Percentiles rank a stretch among this genome's conserved stretches.
Evolutionary conservation across 2,888 invertebrate genomes (phyloP).

Genomic region (Platycheirus albimanus): DNA sequence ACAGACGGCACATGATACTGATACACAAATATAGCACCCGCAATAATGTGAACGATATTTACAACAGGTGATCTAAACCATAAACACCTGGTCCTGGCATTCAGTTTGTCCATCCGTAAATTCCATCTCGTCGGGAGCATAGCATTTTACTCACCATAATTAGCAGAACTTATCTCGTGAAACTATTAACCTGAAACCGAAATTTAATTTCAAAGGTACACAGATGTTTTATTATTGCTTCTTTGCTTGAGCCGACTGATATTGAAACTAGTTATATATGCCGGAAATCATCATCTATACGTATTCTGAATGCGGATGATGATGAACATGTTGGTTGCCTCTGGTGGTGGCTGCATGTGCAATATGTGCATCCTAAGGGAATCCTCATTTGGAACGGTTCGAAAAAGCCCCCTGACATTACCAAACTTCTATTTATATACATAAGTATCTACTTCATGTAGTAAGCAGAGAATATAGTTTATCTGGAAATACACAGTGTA

Average conservation of each 20-base stretch:
- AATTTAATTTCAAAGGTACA: slow-evolving; percentile 50
- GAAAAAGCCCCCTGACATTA: slow-evolving; percentile 20
- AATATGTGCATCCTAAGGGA: slow-evolving; percentile 19
- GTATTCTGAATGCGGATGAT: slow-evolving; percentile 18
- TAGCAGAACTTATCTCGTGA: slow-evolving; percentile 55
- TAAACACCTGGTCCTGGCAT: slow-evolving; percentile 2
- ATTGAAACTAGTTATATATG: slow-evolving; percentile 12
- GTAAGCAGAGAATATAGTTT: too few relatives aligned
- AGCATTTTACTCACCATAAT: slow-evolving; percentile 13
- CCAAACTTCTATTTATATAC: neutral
- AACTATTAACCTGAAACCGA: slow-evolving; percentile 53
- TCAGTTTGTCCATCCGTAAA: neutral
- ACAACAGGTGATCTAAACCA: slow-evolving; percentile 38
- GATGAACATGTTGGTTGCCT: neutral
- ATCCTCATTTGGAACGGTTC: slow-evolving; percentile 32
- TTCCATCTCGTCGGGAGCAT: neutral
- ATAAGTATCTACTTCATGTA: slow-evolving; percentile 2
- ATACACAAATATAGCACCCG: neutral
- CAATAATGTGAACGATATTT: slow-evolving; percentile 18
- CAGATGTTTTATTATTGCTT: slow-evolving; percentile 43
- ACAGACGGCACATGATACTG: too few relatives aligned
- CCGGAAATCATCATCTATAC: slow-evolving; percentile 35
- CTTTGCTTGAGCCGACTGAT: neutral
- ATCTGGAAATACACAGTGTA: neutral
- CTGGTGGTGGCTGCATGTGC: slow-evolving; percentile 19